A percentile compares a stretch with the other conserved stretches of the same genome.
These are phyloP conservation scores for Saimiri boliviensis DNA, from an alignment of 2,113 vertebrate genomes.

Conservation along the genomic window DNA sequence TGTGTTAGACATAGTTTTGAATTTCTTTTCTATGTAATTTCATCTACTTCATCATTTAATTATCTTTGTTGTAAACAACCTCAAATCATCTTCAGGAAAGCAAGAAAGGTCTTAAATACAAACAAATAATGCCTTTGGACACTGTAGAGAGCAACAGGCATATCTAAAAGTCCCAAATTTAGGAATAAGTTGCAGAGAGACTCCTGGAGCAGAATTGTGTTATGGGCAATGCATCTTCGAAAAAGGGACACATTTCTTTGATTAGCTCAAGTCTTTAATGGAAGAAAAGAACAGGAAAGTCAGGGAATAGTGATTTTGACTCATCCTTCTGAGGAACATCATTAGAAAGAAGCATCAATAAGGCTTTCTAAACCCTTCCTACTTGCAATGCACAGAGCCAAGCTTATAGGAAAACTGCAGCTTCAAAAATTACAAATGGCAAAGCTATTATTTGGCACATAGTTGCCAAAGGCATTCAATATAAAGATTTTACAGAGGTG, in stretches of 20 bases:
- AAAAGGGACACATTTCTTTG: not conserved
- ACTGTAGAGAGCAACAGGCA: not conserved
- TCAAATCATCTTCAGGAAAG: not conserved
- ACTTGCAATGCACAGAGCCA: slow-evolving; percentile 79
- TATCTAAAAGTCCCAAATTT: not conserved
- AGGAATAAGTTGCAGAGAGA: not conserved
- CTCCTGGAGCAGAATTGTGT: not conserved
- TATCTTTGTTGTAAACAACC: not conserved
- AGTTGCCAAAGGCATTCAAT: slow-evolving; percentile 87
- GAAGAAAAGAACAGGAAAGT: slow-evolving; percentile 49
- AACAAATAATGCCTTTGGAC: not conserved
- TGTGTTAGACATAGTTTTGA: not conserved
- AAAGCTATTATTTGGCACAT: slow-evolving; percentile 85
- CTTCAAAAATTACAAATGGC: slow-evolving; percentile 85
- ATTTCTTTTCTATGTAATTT: not conserved
- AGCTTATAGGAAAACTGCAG: slow-evolving; percentile 81
- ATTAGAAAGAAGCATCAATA: slow-evolving; percentile 79
- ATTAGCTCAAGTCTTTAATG: slow-evolving; percentile 40
- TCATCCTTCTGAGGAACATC: slow-evolving; percentile 75
- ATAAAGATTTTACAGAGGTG: slow-evolving; percentile 90
- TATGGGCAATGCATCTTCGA: not conserved
- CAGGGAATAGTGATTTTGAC: slow-evolving; percentile 65
- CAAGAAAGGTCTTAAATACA: not conserved
- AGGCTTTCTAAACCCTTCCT: slow-evolving; percentile 80
- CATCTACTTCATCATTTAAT: not conserved